A percentile compares a stretch with the other conserved stretches of the same genome.
phyloP scores from a whole-genome alignment of 2,888 invertebrate genomes.

The Metellina segmentata region DNA sequence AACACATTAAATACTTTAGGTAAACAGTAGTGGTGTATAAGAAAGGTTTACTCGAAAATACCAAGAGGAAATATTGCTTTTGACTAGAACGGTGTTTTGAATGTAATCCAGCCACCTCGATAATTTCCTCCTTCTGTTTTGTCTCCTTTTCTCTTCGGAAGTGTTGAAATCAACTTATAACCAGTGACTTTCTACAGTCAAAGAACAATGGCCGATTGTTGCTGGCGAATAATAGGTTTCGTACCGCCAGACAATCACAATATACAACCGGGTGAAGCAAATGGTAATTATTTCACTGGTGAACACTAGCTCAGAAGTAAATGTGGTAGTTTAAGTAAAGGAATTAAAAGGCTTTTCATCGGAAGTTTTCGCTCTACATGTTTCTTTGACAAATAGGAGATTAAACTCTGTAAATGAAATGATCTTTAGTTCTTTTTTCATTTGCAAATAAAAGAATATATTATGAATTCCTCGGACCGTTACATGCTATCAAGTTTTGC shows the following conservation, averaged over 20 bases:
- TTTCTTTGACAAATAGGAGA: not conserved
- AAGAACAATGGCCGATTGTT: constrained; percentile 2
- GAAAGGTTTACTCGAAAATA: too few relatives aligned
- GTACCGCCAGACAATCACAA: not conserved
- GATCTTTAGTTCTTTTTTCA: not conserved
- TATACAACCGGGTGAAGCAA: not conserved
- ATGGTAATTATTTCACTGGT: constrained; percentile 3
- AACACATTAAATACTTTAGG: too few relatives aligned
- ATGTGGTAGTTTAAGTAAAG: too few relatives aligned
- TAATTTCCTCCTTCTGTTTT: not conserved
- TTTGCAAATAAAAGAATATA: too few relatives aligned
- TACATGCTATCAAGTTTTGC: too few relatives aligned
- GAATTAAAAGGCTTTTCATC: too few relatives aligned
- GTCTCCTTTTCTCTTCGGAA: not conserved
- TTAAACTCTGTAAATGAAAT: not conserved
- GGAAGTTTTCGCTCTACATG: not conserved
- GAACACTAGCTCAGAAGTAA: not conserved
- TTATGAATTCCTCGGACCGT: too few relatives aligned
- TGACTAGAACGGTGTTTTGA: too few relatives aligned
- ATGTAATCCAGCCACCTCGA: not conserved
- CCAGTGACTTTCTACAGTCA: not conserved
- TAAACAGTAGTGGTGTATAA: too few relatives aligned
- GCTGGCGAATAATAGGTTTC: not conserved
- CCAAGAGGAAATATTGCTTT: too few relatives aligned
- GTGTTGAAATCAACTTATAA: not conserved